Conservation (phyloP, 2,888 invertebrate genomes). For the Apamea sordens region DNA sequence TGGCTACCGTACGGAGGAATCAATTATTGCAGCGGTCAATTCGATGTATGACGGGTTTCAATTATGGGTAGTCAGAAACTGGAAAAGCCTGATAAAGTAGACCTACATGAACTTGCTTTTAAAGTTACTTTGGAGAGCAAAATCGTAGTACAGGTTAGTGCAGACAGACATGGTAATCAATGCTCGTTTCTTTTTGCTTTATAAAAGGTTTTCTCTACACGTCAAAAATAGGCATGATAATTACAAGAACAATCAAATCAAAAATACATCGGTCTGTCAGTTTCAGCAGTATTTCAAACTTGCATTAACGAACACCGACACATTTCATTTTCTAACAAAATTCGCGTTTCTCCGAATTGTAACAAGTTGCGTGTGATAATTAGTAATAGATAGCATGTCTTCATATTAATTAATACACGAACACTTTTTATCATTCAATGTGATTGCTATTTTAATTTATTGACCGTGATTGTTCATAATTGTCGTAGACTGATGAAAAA, state of each 20-base stretch:
- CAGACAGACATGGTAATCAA: not conserved
- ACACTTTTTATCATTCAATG: constrained; percentile 28
- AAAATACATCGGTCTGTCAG: not conserved
- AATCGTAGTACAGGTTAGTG: no score
- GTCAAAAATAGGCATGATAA: not conserved
- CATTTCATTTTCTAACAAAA: constrained; percentile 29
- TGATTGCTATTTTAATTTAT: constrained; percentile 57
- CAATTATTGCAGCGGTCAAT: constrained; percentile 13
- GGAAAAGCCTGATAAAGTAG: not conserved
- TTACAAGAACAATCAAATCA: not conserved
- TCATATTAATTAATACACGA: constrained; percentile 24
- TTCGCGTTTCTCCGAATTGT: constrained; percentile 16
- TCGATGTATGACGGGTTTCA: not conserved
- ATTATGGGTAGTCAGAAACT: not conserved
- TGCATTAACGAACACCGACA: constrained; percentile 24
- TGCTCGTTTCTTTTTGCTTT: not conserved
- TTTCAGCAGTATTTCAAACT: constrained; percentile 24
- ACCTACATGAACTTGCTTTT: not conserved
- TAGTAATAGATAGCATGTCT: constrained; percentile 59
- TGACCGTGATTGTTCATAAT: constrained; percentile 47
- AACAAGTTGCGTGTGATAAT: constrained; percentile 50
- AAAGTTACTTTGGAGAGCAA: not conserved
- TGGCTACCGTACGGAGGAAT: not conserved
- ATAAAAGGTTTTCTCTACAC: not conserved
- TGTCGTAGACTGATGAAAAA: constrained; percentile 16